These are phyloP conservation scores for Kradibia gibbosae DNA, from an alignment of 1,140 invertebrate genomes.

Conservation along the genomic window DNA sequence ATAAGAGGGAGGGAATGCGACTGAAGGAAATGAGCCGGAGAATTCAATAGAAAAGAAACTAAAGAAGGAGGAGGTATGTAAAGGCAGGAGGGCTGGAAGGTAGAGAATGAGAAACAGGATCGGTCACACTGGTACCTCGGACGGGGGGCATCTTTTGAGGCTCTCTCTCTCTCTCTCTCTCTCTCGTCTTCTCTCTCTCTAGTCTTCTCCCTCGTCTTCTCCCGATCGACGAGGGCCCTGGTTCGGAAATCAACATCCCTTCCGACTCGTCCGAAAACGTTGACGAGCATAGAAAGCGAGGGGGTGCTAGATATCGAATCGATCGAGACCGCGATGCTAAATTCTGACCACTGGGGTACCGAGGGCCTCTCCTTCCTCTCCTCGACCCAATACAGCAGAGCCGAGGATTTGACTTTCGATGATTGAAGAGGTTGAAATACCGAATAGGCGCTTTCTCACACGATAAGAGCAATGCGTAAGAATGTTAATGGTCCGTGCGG, in stretches of 20 bases:
- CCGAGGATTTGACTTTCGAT: too few species aligned
- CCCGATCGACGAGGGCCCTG: too few species aligned
- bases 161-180: constrained; percentile 34
- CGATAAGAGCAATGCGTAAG: too few species aligned
- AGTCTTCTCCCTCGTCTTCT: not conserved
- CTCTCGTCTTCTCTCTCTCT: not conserved
- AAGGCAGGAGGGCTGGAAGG: not conserved
- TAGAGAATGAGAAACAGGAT: constrained; percentile 45
- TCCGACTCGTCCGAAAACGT: not conserved
- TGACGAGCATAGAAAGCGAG: not conserved
- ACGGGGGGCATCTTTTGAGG: constrained; percentile 25
- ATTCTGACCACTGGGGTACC: too few species aligned
- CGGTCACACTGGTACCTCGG: constrained; percentile 28
- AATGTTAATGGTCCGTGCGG: not conserved
- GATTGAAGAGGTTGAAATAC: too few species aligned
- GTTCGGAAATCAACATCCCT: too few species aligned
- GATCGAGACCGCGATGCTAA: too few species aligned
- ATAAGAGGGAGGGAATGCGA: not conserved
- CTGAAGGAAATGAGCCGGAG: not conserved
- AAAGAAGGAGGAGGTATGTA: constrained; percentile 44
- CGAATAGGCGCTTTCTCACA: too few species aligned
- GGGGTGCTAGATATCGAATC: too few species aligned
- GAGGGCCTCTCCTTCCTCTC: too few species aligned
- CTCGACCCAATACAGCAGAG: too few species aligned
- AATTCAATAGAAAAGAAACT: constrained; percentile 41